Evolutionary conservation across 2,113 vertebrate genomes (phyloP), one percentile per base, ranked within the genome.

Genomic region (Mesitornis unicolor): DNA sequence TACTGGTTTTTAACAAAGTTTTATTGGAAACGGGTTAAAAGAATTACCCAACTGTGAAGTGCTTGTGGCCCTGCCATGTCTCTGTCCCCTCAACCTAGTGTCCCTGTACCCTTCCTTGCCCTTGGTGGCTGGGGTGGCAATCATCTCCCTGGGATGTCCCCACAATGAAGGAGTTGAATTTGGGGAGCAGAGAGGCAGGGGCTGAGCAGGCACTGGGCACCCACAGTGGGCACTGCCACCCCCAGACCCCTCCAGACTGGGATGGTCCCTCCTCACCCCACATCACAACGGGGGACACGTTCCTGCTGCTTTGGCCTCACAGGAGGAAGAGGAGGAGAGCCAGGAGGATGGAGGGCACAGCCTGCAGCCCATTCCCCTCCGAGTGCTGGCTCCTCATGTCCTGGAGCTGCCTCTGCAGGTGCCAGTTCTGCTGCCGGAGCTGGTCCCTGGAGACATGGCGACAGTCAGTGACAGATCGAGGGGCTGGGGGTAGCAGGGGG

Each of bases 271-370:
- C 21, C 16, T 47, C 4, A 1, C n/a, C 48, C 53, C 28, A 1
- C 4, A 0, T 10, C 4, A 0, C n/a, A n/a, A n/a, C n/a, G n/a
- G 4, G 38, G 6, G 5, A 14, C 12, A 0, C 1, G 20, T 18
- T 29, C 57, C n/a, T 7, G 31, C 53, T 22, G 56, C 31, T 31
- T 16, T 0, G 10, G 45, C 22, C 20, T 84, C 82, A 84, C 10
- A 26, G 63, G 12, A 84, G 45, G 0, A 24, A 20, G 35, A 75
- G n/a, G 25, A 88, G 25, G 21, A 78, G 61, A 15, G 7, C 9
- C 80, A 35, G 40, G 64, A 81, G n/a, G 26, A 19, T 2, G 26
- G 60, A 9, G 60, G 33, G 10, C 10, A 1, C 0, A 2, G 13
- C 18, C 0, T 0, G 9, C 16, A 11, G 2, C 6, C 13, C 0